Evolutionary conservation across 2,888 invertebrate genomes (phyloP), one percentile per base, ranked within the genome.

Genomic region (Blastobasis adustella): DNA sequence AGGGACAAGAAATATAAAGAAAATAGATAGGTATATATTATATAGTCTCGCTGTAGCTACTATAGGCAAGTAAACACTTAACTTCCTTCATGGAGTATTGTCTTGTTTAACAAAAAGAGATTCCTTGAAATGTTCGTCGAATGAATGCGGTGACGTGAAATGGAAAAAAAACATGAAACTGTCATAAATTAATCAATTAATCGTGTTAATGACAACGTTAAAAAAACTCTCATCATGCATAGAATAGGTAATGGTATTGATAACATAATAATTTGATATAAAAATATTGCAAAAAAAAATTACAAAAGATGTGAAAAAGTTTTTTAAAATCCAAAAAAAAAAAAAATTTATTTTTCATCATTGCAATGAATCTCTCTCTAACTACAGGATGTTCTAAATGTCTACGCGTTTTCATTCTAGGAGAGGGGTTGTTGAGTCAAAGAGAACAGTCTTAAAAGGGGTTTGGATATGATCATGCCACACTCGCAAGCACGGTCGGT

Each of bases 41-140:
- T 60, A 76, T 74, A 72, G 84, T 76, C 58, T 72, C 86, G 88
- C 88, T 85, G 87, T 87, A 88, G 87, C 87, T 88, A 87, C 87
- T 85, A 23, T 23, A 82, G 79, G 88, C 87, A 88, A 88, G 88
- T 88, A 76, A 71, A 84, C 82, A 84, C 72, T 66, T 69, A 82
- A 66, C 65, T 66, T 62, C 67, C 50, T 60, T 23, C 23, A 23
- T 71, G 64, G 71, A 70, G 66, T 68, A 68, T 57, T 55, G 52
- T 54, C 51, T 23, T 1, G 53, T 56, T 57, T 65, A 46, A 37
- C 9, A 46, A 66, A 59, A 61, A 67, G 85, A 85, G 85, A 86
- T 83, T 83, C 85, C 67, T 85, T 83, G 87, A 79, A 85, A 83
- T 77, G 71, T 62, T 42, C 10, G 5, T 42, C n/a, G 49, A 56